phyloP scores from a whole-genome alignment of 2,113 vertebrate genomes.

The Saguinus imperator region DNA sequence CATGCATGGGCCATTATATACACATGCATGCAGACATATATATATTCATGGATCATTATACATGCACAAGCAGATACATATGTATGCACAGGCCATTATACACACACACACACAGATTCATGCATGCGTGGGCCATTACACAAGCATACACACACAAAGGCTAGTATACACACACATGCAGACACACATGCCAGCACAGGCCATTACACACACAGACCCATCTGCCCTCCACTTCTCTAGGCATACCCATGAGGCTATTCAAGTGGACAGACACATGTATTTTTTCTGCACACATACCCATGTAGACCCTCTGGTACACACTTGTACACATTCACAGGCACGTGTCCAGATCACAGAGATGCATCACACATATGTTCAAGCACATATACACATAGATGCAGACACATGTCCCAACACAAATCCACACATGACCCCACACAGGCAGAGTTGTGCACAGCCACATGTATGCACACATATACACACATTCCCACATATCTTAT shows the following conservation, averaged over 20 bases:
- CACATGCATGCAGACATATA: too few relatives aligned
- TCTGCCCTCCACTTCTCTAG: neutral
- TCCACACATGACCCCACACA: neutral
- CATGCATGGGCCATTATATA: too few relatives aligned
- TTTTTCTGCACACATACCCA: neutral
- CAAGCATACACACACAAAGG: too few relatives aligned
- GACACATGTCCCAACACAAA: neutral
- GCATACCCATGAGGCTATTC: neutral
- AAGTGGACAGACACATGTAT: neutral
- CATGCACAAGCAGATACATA: too few relatives aligned
- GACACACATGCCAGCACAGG: neutral
- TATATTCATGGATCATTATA: too few relatives aligned
- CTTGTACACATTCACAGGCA: neutral
- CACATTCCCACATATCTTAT: neutral
- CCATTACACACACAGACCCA: neutral
- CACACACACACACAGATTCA: too few relatives aligned
- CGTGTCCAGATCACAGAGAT: neutral
- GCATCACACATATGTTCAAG: neutral
- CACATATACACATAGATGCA: neutral
- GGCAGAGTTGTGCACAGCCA: neutral
- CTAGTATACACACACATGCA: too few relatives aligned
- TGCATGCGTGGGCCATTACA: too few relatives aligned
- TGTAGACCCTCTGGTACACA: neutral
- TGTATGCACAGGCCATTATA: too few relatives aligned
- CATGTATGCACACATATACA: fast-evolving